Base-by-base conservation (phyloP, 2,888 invertebrate species). In the Agrochola litura region DNA sequence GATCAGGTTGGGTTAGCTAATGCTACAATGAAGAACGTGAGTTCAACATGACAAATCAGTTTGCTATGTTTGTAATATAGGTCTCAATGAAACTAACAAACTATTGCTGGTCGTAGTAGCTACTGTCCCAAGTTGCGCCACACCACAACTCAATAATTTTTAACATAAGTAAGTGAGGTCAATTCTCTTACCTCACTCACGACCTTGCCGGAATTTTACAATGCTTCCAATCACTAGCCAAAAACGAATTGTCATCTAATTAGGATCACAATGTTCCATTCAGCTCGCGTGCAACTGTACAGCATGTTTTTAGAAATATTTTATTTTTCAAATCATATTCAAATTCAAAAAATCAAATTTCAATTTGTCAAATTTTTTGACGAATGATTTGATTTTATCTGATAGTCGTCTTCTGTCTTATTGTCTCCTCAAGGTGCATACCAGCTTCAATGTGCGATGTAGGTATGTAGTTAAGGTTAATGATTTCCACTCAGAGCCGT, bases 211-310 rank as follows among this genome's bases (percentile, higher is more conserved):
- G 54, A 52, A 64, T 30, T 37, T 56, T 6, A 76, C 68, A 84
- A 73, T 77, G 60, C 46, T 56, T 79, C 65, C 82, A 82, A 82
- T 84, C 54, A 67, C 66, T 37, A 43, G 41, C 64, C n/a, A 49
- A 84, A 85, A 79, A 65, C 70, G 60, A 54, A 85, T 82, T 78
- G 68, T 77, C 84, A 86, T 81, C 64, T 75, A 79, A 88, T 86
- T 82, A 70, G 81, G 77, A 80, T 63, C 71, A 79, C 84, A 77
- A 76, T 79, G 72, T 75, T 54, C 63, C 60, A 73, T 84, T 81
- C 77, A 68, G 63, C 25, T 52, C 16, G 54, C 81, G 63, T 73
- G 54, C 37, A 69, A 37, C 6, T 60, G 52, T 67, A 82, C 73
- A 83, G 84, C 30, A n/a, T 73, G 49, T 67, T 9, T 22, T 22